phyloP scores from a whole-genome alignment of 2,113 vertebrate species.

The Podarcis muralis region DNA sequence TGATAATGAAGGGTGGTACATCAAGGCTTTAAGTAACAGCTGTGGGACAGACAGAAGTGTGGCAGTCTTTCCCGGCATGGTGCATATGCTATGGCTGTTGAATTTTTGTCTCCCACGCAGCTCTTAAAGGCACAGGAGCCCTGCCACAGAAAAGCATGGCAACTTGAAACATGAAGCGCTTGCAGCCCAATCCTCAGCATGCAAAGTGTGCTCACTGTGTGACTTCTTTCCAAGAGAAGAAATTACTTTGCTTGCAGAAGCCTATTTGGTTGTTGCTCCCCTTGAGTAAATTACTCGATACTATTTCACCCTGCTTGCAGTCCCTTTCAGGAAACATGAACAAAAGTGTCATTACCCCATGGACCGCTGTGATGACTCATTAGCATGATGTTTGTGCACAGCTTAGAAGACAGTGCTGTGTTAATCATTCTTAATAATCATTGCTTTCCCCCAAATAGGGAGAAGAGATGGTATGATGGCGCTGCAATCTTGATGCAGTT shows the following conservation, averaged over 20 bases:
- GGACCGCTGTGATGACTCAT: slow-evolving; percentile 17
- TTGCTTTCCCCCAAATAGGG: neutral
- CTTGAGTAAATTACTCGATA: neutral
- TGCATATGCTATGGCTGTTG: neutral
- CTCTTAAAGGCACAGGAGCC: neutral
- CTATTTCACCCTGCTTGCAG: slow-evolving; percentile 2
- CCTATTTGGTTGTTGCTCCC: neutral
- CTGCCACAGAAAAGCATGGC: neutral
- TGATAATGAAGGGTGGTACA: too few relatives aligned
- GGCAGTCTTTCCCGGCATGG: neutral
- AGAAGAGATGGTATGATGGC: neutral
- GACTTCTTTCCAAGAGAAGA: neutral
- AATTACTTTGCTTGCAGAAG: neutral
- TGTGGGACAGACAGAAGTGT: neutral
- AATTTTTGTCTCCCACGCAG: neutral
- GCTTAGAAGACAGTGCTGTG: neutral
- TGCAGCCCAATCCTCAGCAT: neutral
- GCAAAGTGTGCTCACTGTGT: neutral
- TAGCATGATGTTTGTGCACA: slow-evolving; percentile 25
- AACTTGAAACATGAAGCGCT: neutral
- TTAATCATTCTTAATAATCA: slow-evolving; percentile 12
- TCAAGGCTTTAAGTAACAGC: neutral
- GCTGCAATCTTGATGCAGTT: neutral
- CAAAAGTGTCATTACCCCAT: neutral
- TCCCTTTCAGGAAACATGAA: neutral